Conservation (phyloP, 2,888 invertebrate genomes). For the Stenodera caucasica region DNA sequence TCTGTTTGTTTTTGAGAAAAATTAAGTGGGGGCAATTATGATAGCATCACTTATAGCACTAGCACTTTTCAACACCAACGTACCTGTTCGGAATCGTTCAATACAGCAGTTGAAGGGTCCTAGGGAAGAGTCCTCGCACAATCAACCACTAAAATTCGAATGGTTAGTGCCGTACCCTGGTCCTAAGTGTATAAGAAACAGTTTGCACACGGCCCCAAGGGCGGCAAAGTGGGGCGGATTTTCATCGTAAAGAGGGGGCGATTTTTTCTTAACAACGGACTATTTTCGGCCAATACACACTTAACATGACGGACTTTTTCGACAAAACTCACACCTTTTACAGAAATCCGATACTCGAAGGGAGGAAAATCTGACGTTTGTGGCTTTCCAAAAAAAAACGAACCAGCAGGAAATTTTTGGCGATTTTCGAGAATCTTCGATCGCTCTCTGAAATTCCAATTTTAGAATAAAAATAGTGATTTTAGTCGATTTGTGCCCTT, state of each 20-base stretch:
- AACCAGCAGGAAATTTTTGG: no score
- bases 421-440: no score
- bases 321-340: constrained; percentile 54
- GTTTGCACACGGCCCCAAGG: constrained; percentile 64
- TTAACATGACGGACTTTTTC: constrained; percentile 48
- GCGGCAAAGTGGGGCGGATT: constrained; percentile 38
- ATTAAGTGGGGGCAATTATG: neutral
- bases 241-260: constrained; percentile 36
- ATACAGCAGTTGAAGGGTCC: constrained; percentile 44
- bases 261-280: constrained; percentile 58
- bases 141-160: constrained; percentile 65
- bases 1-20: no score
- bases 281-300: constrained; percentile 59
- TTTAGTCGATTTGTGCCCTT: no score
- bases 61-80: constrained; percentile 31
- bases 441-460: no score
- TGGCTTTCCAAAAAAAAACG: no score
- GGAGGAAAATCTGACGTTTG: no score
- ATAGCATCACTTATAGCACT: constrained; percentile 7
- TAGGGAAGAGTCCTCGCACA: constrained; percentile 56
- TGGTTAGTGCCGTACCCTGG: constrained; percentile 57
- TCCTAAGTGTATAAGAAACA: constrained; percentile 62
- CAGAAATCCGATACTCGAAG: constrained; percentile 49
- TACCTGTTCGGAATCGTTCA: constrained; percentile 56
- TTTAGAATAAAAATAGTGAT: no score